Base-by-base conservation (phyloP, 2,113 vertebrate species). In the Brachypteracias leptosomus region DNA sequence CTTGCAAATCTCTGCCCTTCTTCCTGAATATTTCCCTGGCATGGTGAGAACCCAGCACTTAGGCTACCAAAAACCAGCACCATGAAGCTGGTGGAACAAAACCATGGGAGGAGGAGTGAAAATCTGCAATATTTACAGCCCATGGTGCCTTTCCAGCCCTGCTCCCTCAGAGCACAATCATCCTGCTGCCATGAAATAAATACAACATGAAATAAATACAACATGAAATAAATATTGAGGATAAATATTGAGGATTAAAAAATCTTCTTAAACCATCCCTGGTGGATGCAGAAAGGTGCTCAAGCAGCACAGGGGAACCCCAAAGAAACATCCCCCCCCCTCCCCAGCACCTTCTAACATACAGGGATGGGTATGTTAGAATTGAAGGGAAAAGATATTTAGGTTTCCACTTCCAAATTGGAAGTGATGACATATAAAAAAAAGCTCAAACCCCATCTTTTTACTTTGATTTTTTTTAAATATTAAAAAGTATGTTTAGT, bases 11-110 rank as follows among this genome's bases (percentile, higher is more conserved):
- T 12, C 1, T 40, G 7, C 14, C 42, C 36, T 52, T 57, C 44
- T 57, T 28, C 75, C 28, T 54, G 38, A 3, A 0, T 28, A 18
- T 67, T 87, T 71, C 67, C 87, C 14, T 2, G 1, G 33, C 59
- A 67, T 16, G 3, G 8, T 9, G 31, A 40, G 22, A 51, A 59
- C 16, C 8, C 15, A 2, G 1, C 21, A 1, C 26, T 16, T 8
- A 11, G 0, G 3, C 9, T 31, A 16, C 15, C 33, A 9, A 8
- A 62, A 26, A 36, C 2, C 40, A 44, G 6, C 19, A 7, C 4
- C 1, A 2, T 1, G 28, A n/a, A 87, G 58, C 72, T 74, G 26
- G 0, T 26, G 59, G 68, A 74, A 22, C n/a, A 42, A 46, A 42
- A 59, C 18, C 1, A n/a, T n/a, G 1, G 2, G 19, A 65, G 4